Evolutionary conservation across 2,113 vertebrate species (phyloP).

Genomic region (Hypomesus transpacificus): DNA sequence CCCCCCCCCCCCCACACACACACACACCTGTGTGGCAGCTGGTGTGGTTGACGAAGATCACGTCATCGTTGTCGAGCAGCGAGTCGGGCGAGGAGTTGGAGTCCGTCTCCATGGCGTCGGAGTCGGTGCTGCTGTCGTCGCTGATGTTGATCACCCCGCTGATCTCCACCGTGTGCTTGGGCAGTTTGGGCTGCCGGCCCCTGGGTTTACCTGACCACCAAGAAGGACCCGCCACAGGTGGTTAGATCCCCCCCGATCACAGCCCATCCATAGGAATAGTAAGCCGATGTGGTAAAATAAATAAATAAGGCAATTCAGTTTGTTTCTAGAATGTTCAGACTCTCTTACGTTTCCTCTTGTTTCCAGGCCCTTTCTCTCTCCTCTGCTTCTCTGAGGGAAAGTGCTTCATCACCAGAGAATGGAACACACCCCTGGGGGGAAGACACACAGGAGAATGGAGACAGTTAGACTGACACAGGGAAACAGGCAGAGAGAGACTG

Average conservation of each 20-base stretch:
- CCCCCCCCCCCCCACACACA: constrained; percentile 1
- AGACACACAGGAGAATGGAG: constrained; percentile 28
- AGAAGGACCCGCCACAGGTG: background rate
- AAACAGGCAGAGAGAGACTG: background rate
- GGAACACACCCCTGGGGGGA: constrained; percentile 89
- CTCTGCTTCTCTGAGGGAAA: constrained; percentile 93
- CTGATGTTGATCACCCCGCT: constrained; percentile 84
- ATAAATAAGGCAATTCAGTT: no score
- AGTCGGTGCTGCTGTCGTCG: constrained; percentile 90
- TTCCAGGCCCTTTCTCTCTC: constrained; percentile 82
- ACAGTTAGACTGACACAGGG: background rate
- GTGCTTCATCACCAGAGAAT: constrained; percentile 94
- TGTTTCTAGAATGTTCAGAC: background rate
- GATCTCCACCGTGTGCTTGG: constrained; percentile 67
- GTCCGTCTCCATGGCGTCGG: constrained; percentile 90
- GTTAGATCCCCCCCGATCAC: no score
- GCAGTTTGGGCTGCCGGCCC: constrained; percentile 75
- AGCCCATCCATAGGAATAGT: no score
- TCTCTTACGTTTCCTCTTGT: constrained; percentile 94
- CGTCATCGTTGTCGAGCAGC: constrained; percentile 82
- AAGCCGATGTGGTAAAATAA: no score
- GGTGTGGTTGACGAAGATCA: constrained; percentile 83
- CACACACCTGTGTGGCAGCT: constrained; percentile 72
- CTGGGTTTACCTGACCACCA: constrained; percentile 75
- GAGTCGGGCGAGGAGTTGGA: constrained; percentile 95